A percentile compares a stretch with the other conserved stretches of the same genome.
Conservation (phyloP, 2,797 vertebrate species). For the Helicolenus hilgendorfi region DNA sequence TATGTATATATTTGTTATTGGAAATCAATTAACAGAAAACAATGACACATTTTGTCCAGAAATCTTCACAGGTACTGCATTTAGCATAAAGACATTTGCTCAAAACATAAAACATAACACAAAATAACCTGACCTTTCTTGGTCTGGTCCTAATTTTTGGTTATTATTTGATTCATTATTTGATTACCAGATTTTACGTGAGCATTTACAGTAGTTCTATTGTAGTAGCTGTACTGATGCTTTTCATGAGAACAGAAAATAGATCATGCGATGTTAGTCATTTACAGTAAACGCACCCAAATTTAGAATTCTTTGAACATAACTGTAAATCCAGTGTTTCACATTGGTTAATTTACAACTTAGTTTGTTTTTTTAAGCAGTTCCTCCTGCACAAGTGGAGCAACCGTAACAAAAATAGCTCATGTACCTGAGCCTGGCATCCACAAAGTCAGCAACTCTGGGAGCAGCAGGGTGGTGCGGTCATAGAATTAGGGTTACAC, state of each 20-base stretch:
- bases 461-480: not conserved
- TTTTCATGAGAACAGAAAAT: not conserved
- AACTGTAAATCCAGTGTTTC: not conserved
- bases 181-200: not conserved
- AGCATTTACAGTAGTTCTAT: not conserved
- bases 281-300: not conserved
- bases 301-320: not conserved
- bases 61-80: too few species aligned
- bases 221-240: not conserved
- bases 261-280: not conserved
- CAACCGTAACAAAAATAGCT: constrained; percentile 10
- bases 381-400: not conserved
- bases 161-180: not conserved
- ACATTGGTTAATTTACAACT: not conserved
- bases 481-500: constrained; percentile 16
- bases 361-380: not conserved
- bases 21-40: too few species aligned
- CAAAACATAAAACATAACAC: too few species aligned
- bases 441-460: constrained; percentile 3
- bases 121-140: not conserved
- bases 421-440: constrained; percentile 10
- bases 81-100: too few species aligned
- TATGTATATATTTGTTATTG: too few species aligned
- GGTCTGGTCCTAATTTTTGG: not conserved
- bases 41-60: too few species aligned